phyloP scores from a whole-genome alignment of 2,888 invertebrate species.

The Autographa pulchrina region DNA sequence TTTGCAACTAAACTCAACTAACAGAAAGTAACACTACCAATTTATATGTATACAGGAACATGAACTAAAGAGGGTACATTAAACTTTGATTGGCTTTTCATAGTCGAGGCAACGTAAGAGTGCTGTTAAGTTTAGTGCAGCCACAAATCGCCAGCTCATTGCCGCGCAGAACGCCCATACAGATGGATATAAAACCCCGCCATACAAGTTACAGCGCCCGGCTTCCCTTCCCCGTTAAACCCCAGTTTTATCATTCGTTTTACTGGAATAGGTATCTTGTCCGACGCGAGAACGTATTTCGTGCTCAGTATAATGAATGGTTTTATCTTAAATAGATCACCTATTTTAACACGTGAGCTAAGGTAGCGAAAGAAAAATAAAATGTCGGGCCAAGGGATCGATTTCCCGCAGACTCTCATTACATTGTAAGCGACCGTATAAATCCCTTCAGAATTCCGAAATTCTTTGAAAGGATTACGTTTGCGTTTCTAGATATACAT shows the following conservation, averaged over 20 bases:
- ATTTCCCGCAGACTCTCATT: constrained; percentile 53
- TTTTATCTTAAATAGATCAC: constrained; percentile 64
- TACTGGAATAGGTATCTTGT: constrained; percentile 54
- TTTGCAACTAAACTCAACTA: not conserved
- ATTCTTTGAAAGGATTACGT: constrained; percentile 52
- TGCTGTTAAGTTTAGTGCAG: constrained; percentile 79
- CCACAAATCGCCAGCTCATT: constrained; percentile 78
- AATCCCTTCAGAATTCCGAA: constrained; percentile 53
- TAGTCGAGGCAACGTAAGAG: constrained; percentile 75
- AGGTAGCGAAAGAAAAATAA: constrained; percentile 52
- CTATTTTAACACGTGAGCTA: constrained; percentile 56
- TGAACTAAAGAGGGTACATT: constrained; percentile 72
- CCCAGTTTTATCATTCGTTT: constrained; percentile 70
- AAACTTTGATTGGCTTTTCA: constrained; percentile 85
- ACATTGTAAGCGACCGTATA: constrained; percentile 54
- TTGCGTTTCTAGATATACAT: constrained; percentile 37
- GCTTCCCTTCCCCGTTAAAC: constrained; percentile 69
- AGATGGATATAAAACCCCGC: constrained; percentile 69
- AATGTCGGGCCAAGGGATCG: constrained; percentile 52
- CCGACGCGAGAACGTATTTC: constrained; percentile 56
- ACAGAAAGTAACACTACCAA: constrained; percentile 34
- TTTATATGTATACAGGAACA: constrained; percentile 68
- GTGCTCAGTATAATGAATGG: constrained; percentile 59
- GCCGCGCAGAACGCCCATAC: constrained; percentile 67
- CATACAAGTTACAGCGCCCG: constrained; percentile 45